Evolutionary conservation across 2,113 vertebrate species (phyloP).

Genomic region (Otocyon megalotis): DNA sequence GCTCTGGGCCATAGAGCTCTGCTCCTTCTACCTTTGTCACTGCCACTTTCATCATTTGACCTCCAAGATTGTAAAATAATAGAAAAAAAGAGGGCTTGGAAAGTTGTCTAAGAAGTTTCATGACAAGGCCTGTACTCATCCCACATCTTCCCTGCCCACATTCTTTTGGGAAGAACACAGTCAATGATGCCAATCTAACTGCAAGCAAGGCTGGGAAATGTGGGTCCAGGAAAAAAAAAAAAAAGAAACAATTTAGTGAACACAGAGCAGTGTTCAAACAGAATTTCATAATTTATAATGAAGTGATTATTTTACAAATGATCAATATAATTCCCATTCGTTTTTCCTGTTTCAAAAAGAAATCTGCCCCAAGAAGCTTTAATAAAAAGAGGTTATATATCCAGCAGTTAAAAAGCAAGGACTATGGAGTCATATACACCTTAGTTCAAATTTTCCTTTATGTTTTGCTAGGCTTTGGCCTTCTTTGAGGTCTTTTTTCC

Average conservation of each 20-base stretch:
- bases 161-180: background rate
- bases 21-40: background rate
- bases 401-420: conserved; percentile 19
- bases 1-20: background rate
- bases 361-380: background rate
- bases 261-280: background rate
- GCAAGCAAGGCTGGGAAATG: background rate
- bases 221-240: background rate
- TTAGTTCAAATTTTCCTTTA: background rate
- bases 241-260: background rate
- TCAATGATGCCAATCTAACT: background rate
- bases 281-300: background rate
- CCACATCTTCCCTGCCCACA: background rate
- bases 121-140: background rate
- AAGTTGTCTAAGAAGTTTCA: background rate
- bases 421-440: background rate
- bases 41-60: background rate
- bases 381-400: background rate
- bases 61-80: background rate
- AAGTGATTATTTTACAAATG: background rate
- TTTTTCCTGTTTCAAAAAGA: conserved; percentile 5
- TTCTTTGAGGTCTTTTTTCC: background rate
- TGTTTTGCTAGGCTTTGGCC: background rate
- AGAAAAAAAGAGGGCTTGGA: background rate
- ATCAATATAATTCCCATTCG: background rate